Evolutionary conservation across 2,797 vertebrate species (phyloP).

Genomic region (Kryptopterus vitreolus): DNA sequence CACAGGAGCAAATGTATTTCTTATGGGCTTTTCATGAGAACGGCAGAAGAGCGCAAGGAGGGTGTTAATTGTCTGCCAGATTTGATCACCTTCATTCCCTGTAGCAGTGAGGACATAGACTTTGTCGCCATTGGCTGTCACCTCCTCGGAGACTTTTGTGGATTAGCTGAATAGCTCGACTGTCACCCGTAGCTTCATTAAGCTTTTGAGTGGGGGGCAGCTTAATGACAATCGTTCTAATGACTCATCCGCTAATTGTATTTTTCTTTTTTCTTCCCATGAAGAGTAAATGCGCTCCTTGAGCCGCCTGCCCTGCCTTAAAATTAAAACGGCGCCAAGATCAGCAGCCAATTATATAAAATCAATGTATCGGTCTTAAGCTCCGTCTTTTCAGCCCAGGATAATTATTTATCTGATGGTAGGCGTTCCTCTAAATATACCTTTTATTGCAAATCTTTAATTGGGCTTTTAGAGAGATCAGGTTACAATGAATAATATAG

Average conservation of each 20-base stretch:
- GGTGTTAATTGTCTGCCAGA: slow-evolving; percentile 29
- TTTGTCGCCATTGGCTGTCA: slow-evolving; percentile 38
- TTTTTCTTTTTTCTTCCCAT: too few relatives aligned
- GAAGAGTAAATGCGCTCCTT: slow-evolving; percentile 41
- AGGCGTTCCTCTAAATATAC: slow-evolving; percentile 1
- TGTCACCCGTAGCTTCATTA: slow-evolving; percentile 55
- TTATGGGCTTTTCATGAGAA: slow-evolving; percentile 16
- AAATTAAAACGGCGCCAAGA: slow-evolving; percentile 22
- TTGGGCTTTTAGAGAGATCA: not conserved
- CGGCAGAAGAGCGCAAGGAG: slow-evolving; percentile 34
- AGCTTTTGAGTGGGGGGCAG: slow-evolving; percentile 54
- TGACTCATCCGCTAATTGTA: slow-evolving; percentile 45
- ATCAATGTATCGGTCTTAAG: slow-evolving; percentile 2
- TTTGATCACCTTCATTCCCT: slow-evolving; percentile 31
- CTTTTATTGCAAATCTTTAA: slow-evolving; percentile 16
- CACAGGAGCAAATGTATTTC: not conserved
- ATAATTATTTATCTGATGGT: slow-evolving; percentile 31
- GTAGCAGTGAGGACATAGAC: slow-evolving; percentile 32
- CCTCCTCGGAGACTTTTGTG: slow-evolving; percentile 49
- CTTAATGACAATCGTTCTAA: slow-evolving; percentile 54
- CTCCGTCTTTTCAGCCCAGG: not conserved
- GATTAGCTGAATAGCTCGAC: slow-evolving; percentile 54
- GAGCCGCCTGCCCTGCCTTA: not conserved
- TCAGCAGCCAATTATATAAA: slow-evolving; percentile 35
- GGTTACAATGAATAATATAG: slow-evolving; percentile 1